Base-by-base conservation (phyloP, 2,888 invertebrate genomes). In the Drosophila cracens region DNA sequence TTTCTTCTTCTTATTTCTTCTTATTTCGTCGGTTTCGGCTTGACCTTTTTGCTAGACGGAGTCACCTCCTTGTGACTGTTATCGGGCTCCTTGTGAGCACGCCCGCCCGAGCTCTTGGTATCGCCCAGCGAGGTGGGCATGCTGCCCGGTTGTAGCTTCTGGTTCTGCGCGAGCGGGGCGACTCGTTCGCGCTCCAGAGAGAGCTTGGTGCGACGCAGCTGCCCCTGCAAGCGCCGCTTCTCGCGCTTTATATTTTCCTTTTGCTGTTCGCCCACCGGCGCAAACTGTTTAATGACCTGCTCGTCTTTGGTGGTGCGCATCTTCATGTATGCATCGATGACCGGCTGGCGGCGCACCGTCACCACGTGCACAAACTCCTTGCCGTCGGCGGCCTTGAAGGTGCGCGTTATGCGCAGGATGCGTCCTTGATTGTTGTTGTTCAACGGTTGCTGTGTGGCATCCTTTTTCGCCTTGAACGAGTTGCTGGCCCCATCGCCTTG, bases 191-290 rank as follows among this genome's bases (percentile, higher is more conserved):
- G 95, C 91, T 97, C 98, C 92, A 98, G 98, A 93, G 99, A 99
- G 52, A 99, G 95, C 92, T 99, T 99, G 75, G 99, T 97, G 87
- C 99, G 95, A 62, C 99, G 94, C 74, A 99, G 93, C 94, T 99
- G 99, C 92, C 99, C 99, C 91, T 99, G 99, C 82, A 99, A 97
- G 61, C 98, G 95, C 54, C 99, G 95, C 92, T 99, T 98, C 91
- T 99, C 99, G 51, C 98, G 95, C 91, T 99, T 98, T 98, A 99
- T 99, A 92, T 99, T 99, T 92, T 99, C 99, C 89, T 99, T 99
- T 91, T 98, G 98, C 29, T 98, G 97, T 83, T 99, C 99, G 92
- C 99, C 99, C 92, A 98, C 94, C 0, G 98, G 97, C 0, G 99
- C 99, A 92, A 99, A 99, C 92, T 99, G 98, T 77, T 98, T 94